These are phyloP conservation scores for Rhorus exstirpatorius DNA, from an alignment of 2,888 invertebrate species.

Conservation along the genomic window DNA sequence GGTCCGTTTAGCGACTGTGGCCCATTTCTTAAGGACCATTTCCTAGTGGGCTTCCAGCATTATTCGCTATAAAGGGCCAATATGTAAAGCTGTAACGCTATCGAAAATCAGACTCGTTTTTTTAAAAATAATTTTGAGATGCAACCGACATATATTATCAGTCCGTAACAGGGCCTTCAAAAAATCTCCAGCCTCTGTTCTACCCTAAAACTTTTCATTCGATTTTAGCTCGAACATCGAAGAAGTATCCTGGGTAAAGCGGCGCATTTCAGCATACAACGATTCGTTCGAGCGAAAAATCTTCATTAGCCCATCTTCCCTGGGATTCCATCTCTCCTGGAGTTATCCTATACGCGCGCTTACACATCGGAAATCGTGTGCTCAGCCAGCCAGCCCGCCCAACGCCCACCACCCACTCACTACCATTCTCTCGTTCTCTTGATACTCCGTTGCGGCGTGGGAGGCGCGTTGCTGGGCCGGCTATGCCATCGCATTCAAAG, in stretches of 20 bases:
- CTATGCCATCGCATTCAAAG: constrained; percentile 66
- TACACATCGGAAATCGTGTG: constrained; percentile 47
- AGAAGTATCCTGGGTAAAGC: background rate
- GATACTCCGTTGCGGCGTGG: constrained; percentile 48
- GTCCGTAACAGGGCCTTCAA: too few relatives aligned
- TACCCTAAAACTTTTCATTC: too few relatives aligned
- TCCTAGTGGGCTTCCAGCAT: too few relatives aligned
- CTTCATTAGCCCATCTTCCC: constrained; percentile 31
- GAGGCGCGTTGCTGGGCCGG: constrained; percentile 66
- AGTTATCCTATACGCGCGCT: constrained; percentile 59
- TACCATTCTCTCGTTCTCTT: constrained; percentile 16
- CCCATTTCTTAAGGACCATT: too few relatives aligned
- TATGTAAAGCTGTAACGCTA: too few relatives aligned
- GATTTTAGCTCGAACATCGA: background rate
- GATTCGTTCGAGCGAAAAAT: constrained; percentile 20
- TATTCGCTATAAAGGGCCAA: too few relatives aligned
- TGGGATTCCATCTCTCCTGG: constrained; percentile 47
- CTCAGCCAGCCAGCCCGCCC: constrained; percentile 66
- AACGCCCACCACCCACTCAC: constrained; percentile 64
- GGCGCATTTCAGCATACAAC: background rate
- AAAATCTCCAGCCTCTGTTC: background rate
- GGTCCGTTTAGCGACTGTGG: too few relatives aligned
- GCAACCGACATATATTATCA: too few relatives aligned
- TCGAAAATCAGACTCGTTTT: too few relatives aligned
- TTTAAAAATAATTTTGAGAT: too few relatives aligned